A percentile compares a stretch with the other conserved stretches of the same genome.
Evolutionary conservation across 2,113 vertebrate genomes (phyloP).

Genomic region (Passer montanus): DNA sequence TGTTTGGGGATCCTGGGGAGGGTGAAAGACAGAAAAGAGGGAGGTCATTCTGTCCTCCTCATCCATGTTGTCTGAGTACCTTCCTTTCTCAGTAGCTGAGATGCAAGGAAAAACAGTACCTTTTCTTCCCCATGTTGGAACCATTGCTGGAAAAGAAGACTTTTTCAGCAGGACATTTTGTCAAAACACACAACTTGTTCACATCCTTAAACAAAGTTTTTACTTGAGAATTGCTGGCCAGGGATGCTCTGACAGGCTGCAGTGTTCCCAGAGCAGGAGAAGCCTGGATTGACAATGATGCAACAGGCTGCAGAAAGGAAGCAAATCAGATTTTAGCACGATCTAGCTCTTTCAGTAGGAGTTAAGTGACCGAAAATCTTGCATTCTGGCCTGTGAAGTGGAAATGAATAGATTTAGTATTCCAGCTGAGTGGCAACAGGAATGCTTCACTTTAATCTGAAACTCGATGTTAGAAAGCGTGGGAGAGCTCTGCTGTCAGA

Average conservation of each 20-base stretch:
- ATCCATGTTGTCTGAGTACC: background rate
- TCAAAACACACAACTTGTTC: background rate
- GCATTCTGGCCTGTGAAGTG: slow-evolving; percentile 34
- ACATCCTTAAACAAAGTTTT: background rate
- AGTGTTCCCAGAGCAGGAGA: background rate
- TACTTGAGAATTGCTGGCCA: background rate
- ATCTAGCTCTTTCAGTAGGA: background rate
- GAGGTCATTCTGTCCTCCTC: background rate
- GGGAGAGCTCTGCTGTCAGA: slow-evolving; percentile 59
- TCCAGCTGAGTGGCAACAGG: slow-evolving; percentile 42
- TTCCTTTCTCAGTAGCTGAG: background rate
- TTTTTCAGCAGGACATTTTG: background rate
- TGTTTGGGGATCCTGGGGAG: background rate
- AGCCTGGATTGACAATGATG: background rate
- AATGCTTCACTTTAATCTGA: slow-evolving; percentile 46
- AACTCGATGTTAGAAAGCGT: background rate
- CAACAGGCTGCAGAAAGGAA: background rate
- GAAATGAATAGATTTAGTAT: slow-evolving; percentile 50
- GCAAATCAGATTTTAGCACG: background rate
- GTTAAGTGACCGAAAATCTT: slow-evolving; percentile 21
- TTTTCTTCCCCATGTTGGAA: background rate
- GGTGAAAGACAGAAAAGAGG: background rate
- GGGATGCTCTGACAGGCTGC: background rate
- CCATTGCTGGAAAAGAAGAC: background rate
- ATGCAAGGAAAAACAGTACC: background rate